These are phyloP conservation scores for Plotosus lineatus DNA, from an alignment of 2,113 vertebrate species.

Conservation along the genomic window DNA sequence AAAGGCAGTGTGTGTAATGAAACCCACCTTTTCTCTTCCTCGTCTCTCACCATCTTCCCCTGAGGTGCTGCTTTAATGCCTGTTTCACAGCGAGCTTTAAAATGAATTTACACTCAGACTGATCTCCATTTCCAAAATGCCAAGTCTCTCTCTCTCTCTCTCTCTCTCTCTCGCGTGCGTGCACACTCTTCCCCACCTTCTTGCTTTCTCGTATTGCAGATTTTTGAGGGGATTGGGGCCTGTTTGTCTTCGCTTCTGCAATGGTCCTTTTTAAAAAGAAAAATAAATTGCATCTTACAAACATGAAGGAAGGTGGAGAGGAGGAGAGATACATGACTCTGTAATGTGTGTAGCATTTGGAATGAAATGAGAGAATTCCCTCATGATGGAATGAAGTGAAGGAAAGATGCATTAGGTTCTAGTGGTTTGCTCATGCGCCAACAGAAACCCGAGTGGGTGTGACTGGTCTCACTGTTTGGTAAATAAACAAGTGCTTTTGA, in stretches of 20 bases:
- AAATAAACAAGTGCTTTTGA: too few relatives aligned
- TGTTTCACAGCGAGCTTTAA: constrained; percentile 77
- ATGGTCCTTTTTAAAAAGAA: too few relatives aligned
- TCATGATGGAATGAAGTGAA: too few relatives aligned
- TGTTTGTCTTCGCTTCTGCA: neutral
- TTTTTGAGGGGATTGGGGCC: neutral
- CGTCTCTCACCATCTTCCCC: constrained; percentile 53
- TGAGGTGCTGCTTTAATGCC: constrained; percentile 73
- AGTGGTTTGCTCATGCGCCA: too few relatives aligned
- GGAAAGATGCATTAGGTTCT: too few relatives aligned
- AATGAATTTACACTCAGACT: constrained; percentile 73
- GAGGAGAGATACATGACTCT: too few relatives aligned
- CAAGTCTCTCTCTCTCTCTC: constrained; percentile 42
- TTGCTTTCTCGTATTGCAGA: neutral
- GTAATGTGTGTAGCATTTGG: too few relatives aligned
- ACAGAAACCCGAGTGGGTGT: too few relatives aligned
- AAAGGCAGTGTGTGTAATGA: constrained; percentile 70
- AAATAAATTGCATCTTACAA: too few relatives aligned
- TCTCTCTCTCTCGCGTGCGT: neutral
- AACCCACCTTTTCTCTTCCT: constrained; percentile 41
- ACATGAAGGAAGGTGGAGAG: too few relatives aligned
- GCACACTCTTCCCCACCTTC: neutral
- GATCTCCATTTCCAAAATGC: constrained; percentile 72
- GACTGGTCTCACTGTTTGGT: too few relatives aligned
- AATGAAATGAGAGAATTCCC: too few relatives aligned